Base-by-base conservation (phyloP, 2,797 vertebrate genomes). In the Micrastur ruficollis region DNA sequence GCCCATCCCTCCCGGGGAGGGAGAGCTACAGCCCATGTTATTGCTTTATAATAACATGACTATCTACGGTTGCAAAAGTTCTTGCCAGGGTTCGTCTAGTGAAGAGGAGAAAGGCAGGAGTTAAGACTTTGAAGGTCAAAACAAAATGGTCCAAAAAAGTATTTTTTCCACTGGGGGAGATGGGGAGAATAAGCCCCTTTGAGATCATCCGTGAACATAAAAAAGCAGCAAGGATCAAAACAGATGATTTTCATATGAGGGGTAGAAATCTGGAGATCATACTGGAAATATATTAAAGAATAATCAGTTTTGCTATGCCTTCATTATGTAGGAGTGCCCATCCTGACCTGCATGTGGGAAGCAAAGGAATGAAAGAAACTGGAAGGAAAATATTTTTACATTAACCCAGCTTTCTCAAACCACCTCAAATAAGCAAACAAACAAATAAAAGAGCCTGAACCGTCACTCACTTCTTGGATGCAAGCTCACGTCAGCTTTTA, bases 401-500 rank as follows among this genome's bases (percentile, higher is more conserved):
- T 87, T 73, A 90, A 87, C 40, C 27, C 59, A 67, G 49, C 46
- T 87, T 82, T 85, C 46, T 82, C 86, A 83, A 90, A 84, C 12
- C 29, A 16, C 55, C 38, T 68, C 47, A 47, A 16, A 83, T 1
- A 81, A 47, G 5, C 62, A 93, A 85, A 42, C 53, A 86, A 92
- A 76, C 27, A 68, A 90, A 95, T 61, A 90, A 87, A 93, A 62
- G 40, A 86, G 61, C 52, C 75, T 76, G 88, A 86, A 53, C 74
- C 0, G 1, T 75, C 89, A 71, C 73, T 89, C 93, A 62, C 34
- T 81, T 58, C 73, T 85, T 34, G 22, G 42, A 91, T 92, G 90
- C 88, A 92, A 87, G 72, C 68, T 92, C 90, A 78, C 5, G 16
- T 76, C 92, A 74, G 55, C 80, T 96, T 96, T 96, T 97, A 96